These are phyloP conservation scores for Byasa hedistus DNA, from an alignment of 2,888 invertebrate species.

Conservation along the genomic window DNA sequence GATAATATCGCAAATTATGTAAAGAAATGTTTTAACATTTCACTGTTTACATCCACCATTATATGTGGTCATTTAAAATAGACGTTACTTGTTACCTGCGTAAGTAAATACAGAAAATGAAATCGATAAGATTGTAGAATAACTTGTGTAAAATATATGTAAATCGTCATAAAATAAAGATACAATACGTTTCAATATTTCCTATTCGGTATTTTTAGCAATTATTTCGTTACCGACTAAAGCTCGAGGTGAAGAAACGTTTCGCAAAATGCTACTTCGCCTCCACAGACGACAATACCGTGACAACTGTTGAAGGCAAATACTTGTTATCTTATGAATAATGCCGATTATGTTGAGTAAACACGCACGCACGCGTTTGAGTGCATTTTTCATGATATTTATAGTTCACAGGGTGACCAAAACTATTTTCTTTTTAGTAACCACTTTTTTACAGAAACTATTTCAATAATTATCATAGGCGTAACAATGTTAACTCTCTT, in stretches of 20 bases:
- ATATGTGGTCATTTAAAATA: background rate
- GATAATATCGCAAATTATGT: background rate
- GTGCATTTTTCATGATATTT: constrained; percentile 72
- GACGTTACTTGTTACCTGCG: background rate
- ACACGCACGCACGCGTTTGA: constrained; percentile 65
- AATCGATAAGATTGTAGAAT: constrained; percentile 24
- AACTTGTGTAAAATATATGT: constrained; percentile 19
- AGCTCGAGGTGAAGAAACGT: constrained; percentile 64
- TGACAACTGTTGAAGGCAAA: constrained; percentile 74
- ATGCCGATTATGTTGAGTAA: constrained; percentile 77
- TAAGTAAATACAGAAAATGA: background rate
- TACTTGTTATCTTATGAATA: constrained; percentile 79
- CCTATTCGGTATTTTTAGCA: constrained; percentile 52
- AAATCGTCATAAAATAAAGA: constrained; percentile 10
- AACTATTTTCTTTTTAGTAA: constrained; percentile 20
- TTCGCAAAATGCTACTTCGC: constrained; percentile 68
- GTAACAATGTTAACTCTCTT: too few relatives aligned
- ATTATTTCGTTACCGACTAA: constrained; percentile 45
- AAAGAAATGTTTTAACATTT: background rate
- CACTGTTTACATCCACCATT: background rate
- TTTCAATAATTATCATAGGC: background rate
- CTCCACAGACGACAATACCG: constrained; percentile 63
- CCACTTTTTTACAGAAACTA: background rate
- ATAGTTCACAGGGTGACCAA: constrained; percentile 61
- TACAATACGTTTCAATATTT: constrained; percentile 6